Conservation (phyloP, 2,888 invertebrate genomes). For the Eledona agricola region DNA sequence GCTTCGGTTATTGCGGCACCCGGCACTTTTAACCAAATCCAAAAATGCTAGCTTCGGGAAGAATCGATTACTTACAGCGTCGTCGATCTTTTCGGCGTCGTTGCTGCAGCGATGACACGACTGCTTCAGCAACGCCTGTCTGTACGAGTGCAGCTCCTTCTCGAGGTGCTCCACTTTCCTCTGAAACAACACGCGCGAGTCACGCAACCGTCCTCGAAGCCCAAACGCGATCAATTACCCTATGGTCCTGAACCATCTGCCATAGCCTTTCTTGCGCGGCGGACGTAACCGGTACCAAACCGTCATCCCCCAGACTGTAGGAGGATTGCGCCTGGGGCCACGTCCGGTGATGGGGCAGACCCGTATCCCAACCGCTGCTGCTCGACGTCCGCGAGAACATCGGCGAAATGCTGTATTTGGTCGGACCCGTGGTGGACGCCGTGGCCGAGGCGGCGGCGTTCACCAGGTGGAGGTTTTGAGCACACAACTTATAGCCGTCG, state of each 20-base stretch:
- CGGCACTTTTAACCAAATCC: too few species aligned
- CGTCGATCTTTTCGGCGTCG: conserved; percentile 66
- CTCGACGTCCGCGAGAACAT: conserved; percentile 67
- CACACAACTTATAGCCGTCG: conserved; percentile 36
- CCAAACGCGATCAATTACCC: conserved; percentile 65
- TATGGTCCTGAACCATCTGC: conserved; percentile 83
- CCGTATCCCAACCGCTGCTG: conserved; percentile 57
- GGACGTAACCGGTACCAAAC: conserved; percentile 75
- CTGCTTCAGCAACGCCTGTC: conserved; percentile 76
- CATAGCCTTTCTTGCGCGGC: conserved; percentile 80
- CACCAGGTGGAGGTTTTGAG: conserved; percentile 33
- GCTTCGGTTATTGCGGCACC: too few species aligned
- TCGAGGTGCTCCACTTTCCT: conserved; percentile 79
- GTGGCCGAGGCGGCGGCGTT: conserved; percentile 4
- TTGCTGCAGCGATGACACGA: conserved; percentile 73
- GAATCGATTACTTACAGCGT: conserved; percentile 64
- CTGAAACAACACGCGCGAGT: too few species aligned
- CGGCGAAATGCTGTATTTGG: conserved; percentile 63
- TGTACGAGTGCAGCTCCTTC: conserved; percentile 79
- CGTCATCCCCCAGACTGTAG: conserved; percentile 71
- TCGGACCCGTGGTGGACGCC: conserved; percentile 31
- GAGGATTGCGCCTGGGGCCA: conserved; percentile 46
- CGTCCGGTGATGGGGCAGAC: conserved; percentile 41
- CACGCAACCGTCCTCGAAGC: too few species aligned
- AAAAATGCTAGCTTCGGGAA: too few species aligned